Base-by-base conservation (phyloP, 2,113 vertebrate genomes). In the Oostethus manadensis region DNA sequence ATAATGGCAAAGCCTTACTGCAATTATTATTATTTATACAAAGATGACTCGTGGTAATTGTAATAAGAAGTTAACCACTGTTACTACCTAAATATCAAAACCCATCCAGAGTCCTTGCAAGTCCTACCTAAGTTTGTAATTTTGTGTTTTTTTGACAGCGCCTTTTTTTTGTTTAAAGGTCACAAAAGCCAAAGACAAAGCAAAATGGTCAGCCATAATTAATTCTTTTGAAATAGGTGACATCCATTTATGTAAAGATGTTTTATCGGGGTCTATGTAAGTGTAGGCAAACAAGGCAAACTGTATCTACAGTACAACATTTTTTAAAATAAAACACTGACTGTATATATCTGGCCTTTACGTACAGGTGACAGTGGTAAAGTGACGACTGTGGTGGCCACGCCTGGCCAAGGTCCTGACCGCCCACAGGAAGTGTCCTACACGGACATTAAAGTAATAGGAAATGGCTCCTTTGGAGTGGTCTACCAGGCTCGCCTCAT, bases 381-480 rank as follows among this genome's bases (percentile, higher is more conserved):
- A 84, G 93, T 95, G 87, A 95, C 93, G 16, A 96, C 93, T 0
- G 94, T 96, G 58, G 93, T 96, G 69, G 93, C 94, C 63, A 95
- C 93, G 8, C 88, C 94, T 0, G 94, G 94, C 50, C 94, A 96
- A 80, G 93, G 94, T 54, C 93, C 93, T 0, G 93, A 96, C 67
- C 93, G 92, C 64, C 92, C 93, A 21, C 93, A 96, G 80, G 94
- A 96, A 82, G 94, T 96, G 77, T 93, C 93, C 17, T 96, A 96
- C 84, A 94, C 93, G 1, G 94, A 95, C 83, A 95, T 95, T 76
- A 96, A 95, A 79, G 93, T 95, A 76, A 96, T 96, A 65, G 94
- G 94, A 60, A 96, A 94, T 82, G 94, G 94, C 64, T 96, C 94
- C 0, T 96, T 96, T 33, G 93, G 94, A n/a, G 94, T 96, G 7